phyloP scores from a whole-genome alignment of 2,888 invertebrate species.

The Acrobasis consociella region DNA sequence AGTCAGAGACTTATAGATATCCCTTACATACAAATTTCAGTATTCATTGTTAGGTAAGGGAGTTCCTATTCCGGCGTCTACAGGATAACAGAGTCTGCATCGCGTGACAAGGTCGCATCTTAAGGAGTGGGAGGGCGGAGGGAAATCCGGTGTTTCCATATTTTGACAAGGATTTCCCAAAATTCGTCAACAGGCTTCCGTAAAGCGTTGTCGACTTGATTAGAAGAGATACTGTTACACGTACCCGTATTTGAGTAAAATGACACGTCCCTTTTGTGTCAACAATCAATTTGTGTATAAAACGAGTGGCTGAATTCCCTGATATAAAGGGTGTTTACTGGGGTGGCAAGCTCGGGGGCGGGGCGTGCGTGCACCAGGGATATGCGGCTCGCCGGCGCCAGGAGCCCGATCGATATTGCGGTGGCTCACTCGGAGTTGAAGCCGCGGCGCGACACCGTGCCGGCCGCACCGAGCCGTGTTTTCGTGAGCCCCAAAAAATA shows the following conservation, averaged over 20 bases:
- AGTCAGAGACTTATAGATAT: slow-evolving; percentile 24
- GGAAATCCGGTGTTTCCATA: slow-evolving; percentile 39
- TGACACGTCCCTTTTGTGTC: slow-evolving; percentile 10
- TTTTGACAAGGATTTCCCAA: slow-evolving; percentile 30
- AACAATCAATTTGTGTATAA: slow-evolving; percentile 22
- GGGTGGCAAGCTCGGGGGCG: slow-evolving; percentile 63
- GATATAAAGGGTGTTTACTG: slow-evolving; percentile 51
- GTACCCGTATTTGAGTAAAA: slow-evolving; percentile 7
- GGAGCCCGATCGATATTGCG: slow-evolving; percentile 74
- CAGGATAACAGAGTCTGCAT: slow-evolving; percentile 44
- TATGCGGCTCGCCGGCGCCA: slow-evolving; percentile 79
- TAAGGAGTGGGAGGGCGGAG: slow-evolving; percentile 35
- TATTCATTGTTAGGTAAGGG: slow-evolving; percentile 5
- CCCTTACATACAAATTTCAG: neutral
- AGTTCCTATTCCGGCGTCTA: slow-evolving; percentile 35
- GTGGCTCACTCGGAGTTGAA: slow-evolving; percentile 60
- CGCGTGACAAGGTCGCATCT: slow-evolving; percentile 48
- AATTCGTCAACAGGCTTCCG: neutral
- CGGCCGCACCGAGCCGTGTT: slow-evolving; percentile 49
- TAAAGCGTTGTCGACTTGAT: neutral
- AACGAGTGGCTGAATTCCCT: slow-evolving; percentile 39
- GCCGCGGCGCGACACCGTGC: slow-evolving; percentile 64
- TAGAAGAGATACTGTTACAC: slow-evolving; percentile 3
- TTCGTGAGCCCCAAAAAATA: slow-evolving; percentile 40
- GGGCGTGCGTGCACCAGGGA: slow-evolving; percentile 77